phyloP scores from a whole-genome alignment of 2,888 invertebrate species.

The Chaitophorus viminalis region DNA sequence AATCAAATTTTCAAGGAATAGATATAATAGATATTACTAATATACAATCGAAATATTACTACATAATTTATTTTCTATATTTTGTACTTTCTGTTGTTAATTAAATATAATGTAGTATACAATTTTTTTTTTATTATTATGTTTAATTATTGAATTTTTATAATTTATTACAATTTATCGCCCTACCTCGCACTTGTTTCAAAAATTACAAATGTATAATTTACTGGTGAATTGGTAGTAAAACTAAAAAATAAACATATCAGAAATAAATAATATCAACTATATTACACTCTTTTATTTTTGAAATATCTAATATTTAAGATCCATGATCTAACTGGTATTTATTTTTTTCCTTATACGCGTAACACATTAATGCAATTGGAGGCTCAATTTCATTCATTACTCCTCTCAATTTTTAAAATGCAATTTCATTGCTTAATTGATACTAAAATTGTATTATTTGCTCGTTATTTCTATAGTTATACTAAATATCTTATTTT shows the following conservation, averaged over 20 bases:
- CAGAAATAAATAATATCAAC: not conserved
- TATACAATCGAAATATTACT: too few relatives aligned
- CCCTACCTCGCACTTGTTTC: not conserved
- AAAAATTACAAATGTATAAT: not conserved
- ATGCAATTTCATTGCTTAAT: too few relatives aligned
- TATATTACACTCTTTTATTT: not conserved
- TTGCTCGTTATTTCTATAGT: too few relatives aligned
- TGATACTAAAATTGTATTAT: too few relatives aligned
- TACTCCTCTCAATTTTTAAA: too few relatives aligned
- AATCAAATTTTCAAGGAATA: conserved; percentile 65
- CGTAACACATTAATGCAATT: too few relatives aligned
- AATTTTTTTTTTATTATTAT: not conserved
- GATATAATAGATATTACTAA: not conserved
- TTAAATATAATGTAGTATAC: not conserved
- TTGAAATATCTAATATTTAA: not conserved
- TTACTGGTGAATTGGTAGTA: not conserved
- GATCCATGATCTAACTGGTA: not conserved
- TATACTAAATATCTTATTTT: too few relatives aligned
- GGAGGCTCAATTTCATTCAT: too few relatives aligned
- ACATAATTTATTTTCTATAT: conserved; percentile 12
- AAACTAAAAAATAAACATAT: not conserved
- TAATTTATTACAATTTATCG: not conserved
- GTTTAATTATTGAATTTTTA: not conserved
- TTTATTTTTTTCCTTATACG: not conserved
- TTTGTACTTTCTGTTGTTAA: conserved; percentile 12